Conservation (phyloP, 2,888 invertebrate genomes). For the Chorisops tibialis region DNA sequence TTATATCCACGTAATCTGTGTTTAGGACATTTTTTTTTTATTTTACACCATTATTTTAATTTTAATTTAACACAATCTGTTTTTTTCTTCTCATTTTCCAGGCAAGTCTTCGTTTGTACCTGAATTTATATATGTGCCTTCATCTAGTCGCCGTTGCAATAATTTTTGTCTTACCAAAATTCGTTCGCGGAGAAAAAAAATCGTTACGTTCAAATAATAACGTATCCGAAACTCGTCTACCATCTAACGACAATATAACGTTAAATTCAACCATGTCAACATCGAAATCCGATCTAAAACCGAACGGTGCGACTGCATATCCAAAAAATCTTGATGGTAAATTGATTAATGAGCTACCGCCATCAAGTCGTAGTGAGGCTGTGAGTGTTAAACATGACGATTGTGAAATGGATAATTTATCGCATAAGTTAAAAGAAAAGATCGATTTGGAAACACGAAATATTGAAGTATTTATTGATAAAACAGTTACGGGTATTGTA, state of each 20-base stretch:
- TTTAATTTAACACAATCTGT: too few relatives aligned
- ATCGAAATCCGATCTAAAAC: background rate
- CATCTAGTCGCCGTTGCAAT: conserved; percentile 48
- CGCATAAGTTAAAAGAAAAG: conserved; percentile 49
- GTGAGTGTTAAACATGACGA: conserved; percentile 49
- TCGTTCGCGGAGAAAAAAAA: conserved; percentile 41
- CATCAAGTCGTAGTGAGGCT: conserved; percentile 43
- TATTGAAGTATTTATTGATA: conserved; percentile 53
- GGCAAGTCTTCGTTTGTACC: conserved; percentile 57
- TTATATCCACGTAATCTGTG: too few relatives aligned
- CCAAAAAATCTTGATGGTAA: conserved; percentile 6
- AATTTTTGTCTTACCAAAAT: conserved; percentile 48
- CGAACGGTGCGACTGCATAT: background rate
- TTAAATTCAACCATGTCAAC: background rate
- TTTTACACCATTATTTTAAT: too few relatives aligned
- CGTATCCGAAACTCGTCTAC: background rate
- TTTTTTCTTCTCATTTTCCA: conserved; percentile 46
- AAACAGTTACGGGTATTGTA: conserved; percentile 52
- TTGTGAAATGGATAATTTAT: conserved; percentile 51
- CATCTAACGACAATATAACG: background rate
- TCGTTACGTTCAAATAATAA: background rate
- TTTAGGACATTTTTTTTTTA: too few relatives aligned
- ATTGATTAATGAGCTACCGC: conserved; percentile 3
- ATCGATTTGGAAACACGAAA: conserved; percentile 51
- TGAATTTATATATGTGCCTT: conserved; percentile 54